A percentile compares a stretch with the other conserved stretches of the same genome.
Conservation (phyloP, 2,888 invertebrate genomes). For the Teleogryllus oceanicus region DNA sequence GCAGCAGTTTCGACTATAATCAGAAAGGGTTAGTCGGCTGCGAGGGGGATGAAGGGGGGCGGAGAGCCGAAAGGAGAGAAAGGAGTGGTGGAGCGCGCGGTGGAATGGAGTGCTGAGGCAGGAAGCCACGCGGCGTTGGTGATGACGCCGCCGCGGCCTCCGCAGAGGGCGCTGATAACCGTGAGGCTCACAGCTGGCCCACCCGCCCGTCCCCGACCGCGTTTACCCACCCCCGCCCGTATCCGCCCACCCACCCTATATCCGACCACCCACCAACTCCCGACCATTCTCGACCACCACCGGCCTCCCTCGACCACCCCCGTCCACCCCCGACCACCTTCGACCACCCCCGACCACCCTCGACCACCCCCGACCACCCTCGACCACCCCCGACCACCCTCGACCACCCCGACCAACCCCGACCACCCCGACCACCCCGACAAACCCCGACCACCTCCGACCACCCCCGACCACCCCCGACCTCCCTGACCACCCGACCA, state of each 20-base stretch:
- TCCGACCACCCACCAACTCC: neutral
- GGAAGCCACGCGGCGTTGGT: neutral
- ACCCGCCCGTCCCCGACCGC: neutral
- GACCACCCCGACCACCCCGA: no score
- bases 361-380: neutral
- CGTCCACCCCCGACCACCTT: neutral
- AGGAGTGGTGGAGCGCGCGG: no score
- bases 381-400: neutral
- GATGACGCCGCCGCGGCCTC: neutral
- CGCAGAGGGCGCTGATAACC: conserved; percentile 4
- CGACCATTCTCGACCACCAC: no score
- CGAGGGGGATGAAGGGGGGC: no score
- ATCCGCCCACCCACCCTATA: neutral
- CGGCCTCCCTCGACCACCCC: no score
- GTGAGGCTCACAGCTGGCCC: neutral
- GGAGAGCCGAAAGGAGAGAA: no score
- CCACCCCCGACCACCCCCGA: no score
- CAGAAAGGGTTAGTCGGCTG: no score
- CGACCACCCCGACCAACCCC: neutral
- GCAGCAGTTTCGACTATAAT: no score
- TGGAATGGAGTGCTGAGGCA: no score
- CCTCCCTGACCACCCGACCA: no score
- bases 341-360: neutral
- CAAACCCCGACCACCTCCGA: no score
- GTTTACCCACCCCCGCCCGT: fast-evolving